These are phyloP conservation scores for Labeo catla DNA, from an alignment of 2,113 vertebrate genomes.

Conservation along the genomic window DNA sequence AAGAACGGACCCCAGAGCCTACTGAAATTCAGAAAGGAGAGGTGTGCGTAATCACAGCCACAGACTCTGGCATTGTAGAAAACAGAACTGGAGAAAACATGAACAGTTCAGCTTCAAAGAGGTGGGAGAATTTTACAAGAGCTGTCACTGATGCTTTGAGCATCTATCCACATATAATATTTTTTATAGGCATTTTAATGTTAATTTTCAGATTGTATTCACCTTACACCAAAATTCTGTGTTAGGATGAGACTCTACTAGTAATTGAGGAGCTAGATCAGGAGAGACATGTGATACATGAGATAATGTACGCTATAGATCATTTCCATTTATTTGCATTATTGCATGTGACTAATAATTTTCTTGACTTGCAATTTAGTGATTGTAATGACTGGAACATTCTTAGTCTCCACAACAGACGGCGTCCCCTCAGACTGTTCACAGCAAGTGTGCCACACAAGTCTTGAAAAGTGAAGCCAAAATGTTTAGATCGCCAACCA, in stretches of 20 bases:
- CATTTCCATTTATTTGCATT: neutral
- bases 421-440: neutral
- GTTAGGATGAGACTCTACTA: constrained; percentile 76
- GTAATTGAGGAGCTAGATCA: constrained; percentile 71
- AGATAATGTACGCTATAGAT: too few relatives aligned
- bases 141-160: neutral
- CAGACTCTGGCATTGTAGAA: constrained; percentile 70
- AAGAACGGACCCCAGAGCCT: too few relatives aligned
- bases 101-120: constrained; percentile 69
- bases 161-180: neutral
- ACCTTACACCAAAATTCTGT: neutral
- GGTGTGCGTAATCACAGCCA: too few relatives aligned
- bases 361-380: too few relatives aligned
- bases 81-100: constrained; percentile 74
- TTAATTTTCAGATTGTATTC: neutral
- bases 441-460: too few relatives aligned
- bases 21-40: too few relatives aligned
- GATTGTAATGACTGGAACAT: too few relatives aligned
- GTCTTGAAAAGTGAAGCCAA: too few relatives aligned
- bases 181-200: neutral
- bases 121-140: constrained; percentile 66
- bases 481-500: too few relatives aligned
- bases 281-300: too few relatives aligned
- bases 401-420: neutral
- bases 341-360: too few relatives aligned